These are phyloP conservation scores for Spinibarbus caldwelli DNA, from an alignment of 2,797 vertebrate genomes.

Conservation along the genomic window DNA sequence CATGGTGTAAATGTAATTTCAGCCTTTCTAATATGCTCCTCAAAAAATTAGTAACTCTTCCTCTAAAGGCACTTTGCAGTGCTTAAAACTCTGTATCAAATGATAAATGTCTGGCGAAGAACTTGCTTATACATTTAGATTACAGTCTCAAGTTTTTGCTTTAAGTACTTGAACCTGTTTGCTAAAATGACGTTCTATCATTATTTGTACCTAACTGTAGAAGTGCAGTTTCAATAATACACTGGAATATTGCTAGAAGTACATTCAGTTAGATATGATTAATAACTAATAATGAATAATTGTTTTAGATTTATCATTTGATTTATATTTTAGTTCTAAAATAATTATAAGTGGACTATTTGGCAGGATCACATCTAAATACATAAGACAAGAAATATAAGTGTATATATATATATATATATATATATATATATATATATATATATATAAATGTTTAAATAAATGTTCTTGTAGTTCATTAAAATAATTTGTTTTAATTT, in stretches of 20 bases:
- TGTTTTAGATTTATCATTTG: conserved; percentile 12
- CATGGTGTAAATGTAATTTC: conserved; percentile 34
- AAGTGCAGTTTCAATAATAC: conserved; percentile 50
- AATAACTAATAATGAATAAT: conserved; percentile 27
- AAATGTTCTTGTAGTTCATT: conserved; percentile 10
- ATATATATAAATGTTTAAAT: neutral
- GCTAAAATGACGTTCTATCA: conserved; percentile 42
- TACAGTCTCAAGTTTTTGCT: conserved; percentile 45
- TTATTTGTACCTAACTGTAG: conserved; percentile 43
- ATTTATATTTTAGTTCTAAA: conserved; percentile 21
- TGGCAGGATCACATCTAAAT: conserved; percentile 33
- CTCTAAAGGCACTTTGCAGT: conserved; percentile 46
- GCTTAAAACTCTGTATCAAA: conserved; percentile 37
- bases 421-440: neutral
- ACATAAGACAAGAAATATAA: neutral
- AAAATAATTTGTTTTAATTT: neutral
- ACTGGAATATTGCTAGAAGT: conserved; percentile 41
- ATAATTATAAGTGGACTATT: conserved; percentile 27
- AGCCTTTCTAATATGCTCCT: conserved; percentile 5
- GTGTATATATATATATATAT: neutral
- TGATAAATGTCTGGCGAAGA: conserved; percentile 34
- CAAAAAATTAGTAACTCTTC: conserved; percentile 29
- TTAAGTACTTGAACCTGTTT: conserved; percentile 52
- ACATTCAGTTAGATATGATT: conserved; percentile 40
- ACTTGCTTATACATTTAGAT: conserved; percentile 43